Evolutionary conservation across 92 coral and sea anemone genomes (phyloP), one percentile per base, ranked within the genome.

Genomic region (Zoanthus sociatus): DNA sequence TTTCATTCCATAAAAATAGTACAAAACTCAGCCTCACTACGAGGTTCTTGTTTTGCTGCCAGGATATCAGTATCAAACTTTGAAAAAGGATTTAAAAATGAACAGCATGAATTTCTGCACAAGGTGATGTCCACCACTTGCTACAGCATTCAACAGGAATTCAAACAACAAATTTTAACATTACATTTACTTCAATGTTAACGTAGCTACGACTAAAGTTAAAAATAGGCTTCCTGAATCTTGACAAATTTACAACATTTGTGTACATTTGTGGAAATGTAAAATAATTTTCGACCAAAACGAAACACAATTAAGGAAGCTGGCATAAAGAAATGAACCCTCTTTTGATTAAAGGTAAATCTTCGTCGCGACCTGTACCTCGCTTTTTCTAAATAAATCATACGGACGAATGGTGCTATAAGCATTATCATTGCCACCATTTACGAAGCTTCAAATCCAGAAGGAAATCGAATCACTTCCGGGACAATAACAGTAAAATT

Each of bases 381-480:
- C n/a, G 7, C 20, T 16, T 63, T 5, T 20, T 63, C 9, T 18
- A 20, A 63, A 4, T 63, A 8, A n/a, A 63, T 63, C 30, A 63
- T n/a, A 63, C 1, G 30, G 26, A 0, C 2, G 26, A 16, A 20
- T 4, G 32, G n/a, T 0, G 69, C 26, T 3, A 18, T 9, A 3
- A 5, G 4, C n/a, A 58, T 6, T 10, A 63, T 7, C 74, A 14
- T 15, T 26, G 9, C 31, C 46, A 69, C 14, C 21, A 64, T 11
- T 16, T 63, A 64, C 9, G 20, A 16, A 67, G 66, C 42, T 81
- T 50, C 56, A 26, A 48, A n/a, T 56, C 46, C 56, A 56, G 14
- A 20, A 79, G 85, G 18, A 81, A 81, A 63, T 79, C 75, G 55
- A 81, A 18, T 81, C 75, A 81, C 85, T 81, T 81, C 85, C 85